Percentiles rank a stretch among this genome's conserved stretches.
These are phyloP conservation scores for Physella acuta DNA, from an alignment of 1,140 invertebrate species.

Conservation along the genomic window DNA sequence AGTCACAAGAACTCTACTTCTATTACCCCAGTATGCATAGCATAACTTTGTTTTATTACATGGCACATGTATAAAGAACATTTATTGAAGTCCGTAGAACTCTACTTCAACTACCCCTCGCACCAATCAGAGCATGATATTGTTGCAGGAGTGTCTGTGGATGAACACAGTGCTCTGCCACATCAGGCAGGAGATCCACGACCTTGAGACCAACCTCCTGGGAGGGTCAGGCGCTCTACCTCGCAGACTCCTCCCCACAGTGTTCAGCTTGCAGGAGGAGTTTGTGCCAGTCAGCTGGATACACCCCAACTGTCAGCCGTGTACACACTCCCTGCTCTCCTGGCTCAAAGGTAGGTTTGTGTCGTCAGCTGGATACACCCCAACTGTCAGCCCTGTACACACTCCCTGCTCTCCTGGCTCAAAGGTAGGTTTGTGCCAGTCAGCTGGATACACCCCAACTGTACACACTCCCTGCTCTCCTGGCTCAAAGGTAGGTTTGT, in stretches of 20 bases:
- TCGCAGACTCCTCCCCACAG: conserved; percentile 34
- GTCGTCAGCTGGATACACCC: conserved; percentile 55
- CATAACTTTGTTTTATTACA: no score
- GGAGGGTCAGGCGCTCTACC: conserved; percentile 48
- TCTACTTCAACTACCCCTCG: no score
- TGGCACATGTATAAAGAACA: no score
- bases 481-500: no score
- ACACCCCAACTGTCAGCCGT: conserved; percentile 56
- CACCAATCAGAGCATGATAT: neutral
- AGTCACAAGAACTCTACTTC: no score
- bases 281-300: conserved; percentile 54
- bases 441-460: neutral
- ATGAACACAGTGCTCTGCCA: conserved; percentile 54
- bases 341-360: conserved; percentile 54
- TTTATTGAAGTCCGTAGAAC: no score
- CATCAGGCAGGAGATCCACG: conserved; percentile 51
- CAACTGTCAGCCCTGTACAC: conserved; percentile 55
- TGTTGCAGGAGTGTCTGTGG: conserved; percentile 54
- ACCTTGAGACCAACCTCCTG: conserved; percentile 46
- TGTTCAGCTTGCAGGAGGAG: conserved; percentile 48
- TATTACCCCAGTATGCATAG: no score
- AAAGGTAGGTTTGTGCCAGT: conserved; percentile 35
- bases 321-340: conserved; percentile 54
- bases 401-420: conserved; percentile 55
- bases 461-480: neutral